These are phyloP conservation scores for Byasa hedistus DNA, from an alignment of 2,888 invertebrate species.

Conservation along the genomic window DNA sequence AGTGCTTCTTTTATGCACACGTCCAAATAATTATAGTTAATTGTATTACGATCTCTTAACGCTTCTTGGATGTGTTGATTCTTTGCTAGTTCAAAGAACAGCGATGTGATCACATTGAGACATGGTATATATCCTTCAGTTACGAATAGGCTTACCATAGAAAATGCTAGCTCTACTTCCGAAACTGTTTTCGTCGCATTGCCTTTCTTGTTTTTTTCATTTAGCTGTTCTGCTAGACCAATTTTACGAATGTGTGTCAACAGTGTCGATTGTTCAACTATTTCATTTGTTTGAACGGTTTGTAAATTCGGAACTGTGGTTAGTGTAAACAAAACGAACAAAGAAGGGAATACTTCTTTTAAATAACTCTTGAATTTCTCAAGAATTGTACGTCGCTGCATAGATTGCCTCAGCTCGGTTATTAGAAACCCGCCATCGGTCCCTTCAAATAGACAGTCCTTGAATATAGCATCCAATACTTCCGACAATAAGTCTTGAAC, in stretches of 20 bases:
- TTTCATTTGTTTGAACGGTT: constrained; percentile 45
- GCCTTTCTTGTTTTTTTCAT: constrained; percentile 37
- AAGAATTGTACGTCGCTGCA: constrained; percentile 51
- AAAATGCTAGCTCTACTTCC: constrained; percentile 57
- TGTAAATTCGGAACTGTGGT: constrained; percentile 50
- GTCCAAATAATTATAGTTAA: constrained; percentile 54
- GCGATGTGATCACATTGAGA: constrained; percentile 54
- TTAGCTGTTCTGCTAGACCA: constrained; percentile 50
- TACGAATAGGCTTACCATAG: constrained; percentile 56
- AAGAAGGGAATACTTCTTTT: constrained; percentile 67
- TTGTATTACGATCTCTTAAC: constrained; percentile 45
- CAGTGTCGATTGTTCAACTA: constrained; percentile 52
- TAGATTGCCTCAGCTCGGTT: constrained; percentile 49
- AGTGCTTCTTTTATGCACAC: constrained; percentile 64
- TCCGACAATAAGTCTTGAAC: constrained; percentile 71
- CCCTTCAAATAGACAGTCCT: constrained; percentile 62
- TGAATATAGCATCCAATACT: constrained; percentile 72
- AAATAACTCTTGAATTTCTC: constrained; percentile 65
- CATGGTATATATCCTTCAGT: constrained; percentile 70
- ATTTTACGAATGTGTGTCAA: constrained; percentile 51
- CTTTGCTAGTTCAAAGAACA: constrained; percentile 62
- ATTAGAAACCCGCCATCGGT: constrained; percentile 52
- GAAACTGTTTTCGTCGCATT: constrained; percentile 38
- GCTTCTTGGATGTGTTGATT: constrained; percentile 55
- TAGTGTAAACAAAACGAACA: constrained; percentile 59